A percentile compares a stretch with the other conserved stretches of the same genome.
Conservation (phyloP, 2,888 invertebrate genomes). For the Himalopsyche japonica region DNA sequence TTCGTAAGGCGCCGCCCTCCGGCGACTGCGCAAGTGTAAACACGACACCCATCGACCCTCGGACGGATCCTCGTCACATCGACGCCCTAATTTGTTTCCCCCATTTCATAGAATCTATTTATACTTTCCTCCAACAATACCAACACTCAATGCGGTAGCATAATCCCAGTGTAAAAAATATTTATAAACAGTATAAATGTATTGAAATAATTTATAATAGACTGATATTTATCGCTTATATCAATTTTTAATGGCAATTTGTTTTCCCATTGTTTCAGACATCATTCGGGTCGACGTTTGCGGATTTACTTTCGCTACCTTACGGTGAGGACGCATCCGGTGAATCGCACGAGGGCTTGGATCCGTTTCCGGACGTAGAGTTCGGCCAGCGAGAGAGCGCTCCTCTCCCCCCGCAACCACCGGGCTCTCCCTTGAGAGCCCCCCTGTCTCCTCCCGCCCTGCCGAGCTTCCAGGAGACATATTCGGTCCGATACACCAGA, state of each 20-base stretch:
- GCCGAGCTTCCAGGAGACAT: slow-evolving; percentile 89
- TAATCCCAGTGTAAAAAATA: too few species aligned
- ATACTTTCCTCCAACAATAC: background rate
- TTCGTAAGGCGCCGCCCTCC: slow-evolving; percentile 2
- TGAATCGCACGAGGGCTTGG: slow-evolving; percentile 72
- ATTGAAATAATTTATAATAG: too few species aligned
- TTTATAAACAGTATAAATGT: too few species aligned
- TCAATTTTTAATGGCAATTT: background rate
- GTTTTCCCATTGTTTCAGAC: slow-evolving; percentile 60
- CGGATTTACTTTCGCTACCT: slow-evolving; percentile 75
- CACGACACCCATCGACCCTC: slow-evolving; percentile 23
- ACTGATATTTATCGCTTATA: too few species aligned
- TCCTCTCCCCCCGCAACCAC: slow-evolving; percentile 53
- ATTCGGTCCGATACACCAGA: slow-evolving; percentile 69
- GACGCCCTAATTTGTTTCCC: background rate
- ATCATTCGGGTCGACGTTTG: slow-evolving; percentile 79
- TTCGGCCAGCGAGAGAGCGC: slow-evolving; percentile 50
- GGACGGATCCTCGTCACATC: background rate
- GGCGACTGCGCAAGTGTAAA: background rate
- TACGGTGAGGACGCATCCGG: slow-evolving; percentile 74
- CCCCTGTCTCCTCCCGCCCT: slow-evolving; percentile 58
- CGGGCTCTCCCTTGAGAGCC: slow-evolving; percentile 38
- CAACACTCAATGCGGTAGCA: too few species aligned
- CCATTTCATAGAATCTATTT: background rate
- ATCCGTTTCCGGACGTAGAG: slow-evolving; percentile 74